phyloP scores from a whole-genome alignment of 2,797 vertebrate species.

The Heteromormyrus szaboi region DNA sequence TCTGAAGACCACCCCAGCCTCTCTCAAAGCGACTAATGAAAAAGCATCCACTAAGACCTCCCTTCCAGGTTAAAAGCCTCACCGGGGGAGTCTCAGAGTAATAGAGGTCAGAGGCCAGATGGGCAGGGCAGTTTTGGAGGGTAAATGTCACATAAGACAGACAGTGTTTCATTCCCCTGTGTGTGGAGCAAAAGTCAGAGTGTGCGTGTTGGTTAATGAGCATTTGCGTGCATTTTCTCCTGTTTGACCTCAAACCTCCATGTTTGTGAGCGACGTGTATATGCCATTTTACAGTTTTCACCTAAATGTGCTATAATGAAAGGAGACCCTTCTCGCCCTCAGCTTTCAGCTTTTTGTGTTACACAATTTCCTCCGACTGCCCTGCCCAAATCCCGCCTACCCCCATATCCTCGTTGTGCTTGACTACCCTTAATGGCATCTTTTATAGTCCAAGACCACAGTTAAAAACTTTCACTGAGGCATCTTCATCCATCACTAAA shows the following conservation, averaged over 20 bases:
- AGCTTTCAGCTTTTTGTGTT: not conserved
- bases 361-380: conserved; percentile 23
- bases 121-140: conserved; percentile 47
- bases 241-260: not conserved
- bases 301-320: conserved; percentile 34
- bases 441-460: conserved; percentile 50
- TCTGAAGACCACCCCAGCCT: conserved; percentile 73
- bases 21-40: conserved; percentile 75
- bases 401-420: conserved; percentile 48
- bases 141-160: conserved; percentile 47
- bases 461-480: conserved; percentile 57
- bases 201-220: not conserved
- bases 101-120: conserved; percentile 72
- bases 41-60: conserved; percentile 67
- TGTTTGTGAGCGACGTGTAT: not conserved
- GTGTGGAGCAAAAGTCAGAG: not conserved
- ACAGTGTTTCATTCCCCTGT: conserved; percentile 30
- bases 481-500: conserved; percentile 61
- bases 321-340: not conserved
- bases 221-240: not conserved
- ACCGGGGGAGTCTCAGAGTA: conserved; percentile 74
- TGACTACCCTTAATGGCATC: conserved; percentile 60
- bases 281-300: not conserved
- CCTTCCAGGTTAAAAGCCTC: conserved; percentile 63
- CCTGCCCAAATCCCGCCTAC: conserved; percentile 30